phyloP scores from a whole-genome alignment of 1,140 invertebrate genomes.

The Heliconius eleuchia region DNA sequence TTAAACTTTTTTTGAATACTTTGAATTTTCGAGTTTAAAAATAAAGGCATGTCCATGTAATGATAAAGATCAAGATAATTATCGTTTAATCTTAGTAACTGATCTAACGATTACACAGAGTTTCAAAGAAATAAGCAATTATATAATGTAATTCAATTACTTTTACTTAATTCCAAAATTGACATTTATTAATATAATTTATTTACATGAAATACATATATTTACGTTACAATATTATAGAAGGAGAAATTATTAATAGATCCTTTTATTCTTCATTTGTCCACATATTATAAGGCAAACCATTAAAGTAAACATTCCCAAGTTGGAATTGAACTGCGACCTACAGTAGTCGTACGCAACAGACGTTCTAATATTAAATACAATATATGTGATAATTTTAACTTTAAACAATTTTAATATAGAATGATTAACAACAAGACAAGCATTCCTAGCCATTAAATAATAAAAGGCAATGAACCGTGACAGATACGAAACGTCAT shows the following conservation, averaged over 20 bases:
- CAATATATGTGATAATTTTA: no score
- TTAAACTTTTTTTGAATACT: no score
- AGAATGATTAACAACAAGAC: neutral
- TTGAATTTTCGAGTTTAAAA: no score
- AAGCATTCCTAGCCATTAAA: neutral
- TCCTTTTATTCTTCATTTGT: no score
- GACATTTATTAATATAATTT: no score
- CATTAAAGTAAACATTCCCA: no score
- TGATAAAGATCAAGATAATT: neutral
- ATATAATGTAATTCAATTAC: neutral
- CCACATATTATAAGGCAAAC: no score
- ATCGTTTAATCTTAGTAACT: conserved; percentile 3
- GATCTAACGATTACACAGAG: neutral
- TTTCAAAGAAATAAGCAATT: neutral
- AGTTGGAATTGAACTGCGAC: no score
- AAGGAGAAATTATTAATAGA: neutral
- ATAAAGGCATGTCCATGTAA: neutral
- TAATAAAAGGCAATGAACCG: conserved; percentile 4
- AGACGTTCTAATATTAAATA: no score
- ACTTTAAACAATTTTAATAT: neutral
- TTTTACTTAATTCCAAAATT: neutral
- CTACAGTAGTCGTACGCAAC: no score
- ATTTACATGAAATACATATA: no score
- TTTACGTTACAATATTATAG: neutral
- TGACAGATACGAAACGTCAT: neutral